Evolutionary conservation across 2,888 invertebrate genomes (phyloP).

Genomic region (Mechanitis mazaeus): DNA sequence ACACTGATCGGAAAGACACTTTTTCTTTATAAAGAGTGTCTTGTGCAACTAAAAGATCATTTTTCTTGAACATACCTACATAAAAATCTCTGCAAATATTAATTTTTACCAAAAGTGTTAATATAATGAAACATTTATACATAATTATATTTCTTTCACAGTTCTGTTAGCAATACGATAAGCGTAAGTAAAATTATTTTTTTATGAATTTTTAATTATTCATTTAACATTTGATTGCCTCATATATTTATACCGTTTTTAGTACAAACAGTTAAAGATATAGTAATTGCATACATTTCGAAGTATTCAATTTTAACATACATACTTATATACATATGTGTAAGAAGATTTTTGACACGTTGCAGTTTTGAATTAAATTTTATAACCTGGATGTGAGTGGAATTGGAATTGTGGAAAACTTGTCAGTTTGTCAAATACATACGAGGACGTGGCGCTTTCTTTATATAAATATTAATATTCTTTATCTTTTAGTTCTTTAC

Average conservation of each 20-base stretch:
- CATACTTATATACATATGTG: background rate
- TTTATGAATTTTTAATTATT: conserved; percentile 2
- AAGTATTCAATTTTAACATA: background rate
- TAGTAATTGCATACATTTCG: background rate
- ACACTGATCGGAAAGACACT: conserved; percentile 34
- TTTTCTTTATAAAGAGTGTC: conserved; percentile 50
- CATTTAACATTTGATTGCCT: background rate
- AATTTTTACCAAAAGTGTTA: conserved; percentile 12
- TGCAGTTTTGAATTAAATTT: conserved; percentile 2
- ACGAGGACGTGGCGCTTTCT: background rate
- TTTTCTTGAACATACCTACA: conserved; percentile 55
- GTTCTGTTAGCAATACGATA: background rate
- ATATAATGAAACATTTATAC: conserved; percentile 10
- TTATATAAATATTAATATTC: background rate
- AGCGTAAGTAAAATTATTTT: background rate
- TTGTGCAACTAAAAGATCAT: conserved; percentile 55
- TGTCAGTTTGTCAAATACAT: conserved; percentile 1
- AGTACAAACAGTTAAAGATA: background rate
- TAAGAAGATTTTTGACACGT: conserved; percentile 1
- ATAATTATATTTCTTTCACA: conserved; percentile 9
- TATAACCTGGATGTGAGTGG: conserved; percentile 1
- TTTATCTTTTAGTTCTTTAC: too few relatives aligned
- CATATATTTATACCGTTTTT: background rate
- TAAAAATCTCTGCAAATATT: conserved; percentile 49
- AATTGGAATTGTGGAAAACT: conserved; percentile 1